Evolutionary conservation across 2,113 vertebrate genomes (phyloP).

Genomic region (Raja brachyura): DNA sequence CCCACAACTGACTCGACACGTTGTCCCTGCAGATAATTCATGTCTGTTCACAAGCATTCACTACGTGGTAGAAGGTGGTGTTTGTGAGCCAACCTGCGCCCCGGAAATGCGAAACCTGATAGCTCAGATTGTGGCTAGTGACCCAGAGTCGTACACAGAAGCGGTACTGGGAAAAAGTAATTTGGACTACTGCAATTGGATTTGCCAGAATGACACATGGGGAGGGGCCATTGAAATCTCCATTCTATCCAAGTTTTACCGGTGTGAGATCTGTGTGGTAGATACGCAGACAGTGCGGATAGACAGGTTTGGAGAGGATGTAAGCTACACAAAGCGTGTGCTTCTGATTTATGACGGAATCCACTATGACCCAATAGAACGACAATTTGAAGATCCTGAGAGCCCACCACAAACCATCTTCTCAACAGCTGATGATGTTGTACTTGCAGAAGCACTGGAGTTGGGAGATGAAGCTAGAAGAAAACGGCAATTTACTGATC

Average conservation of each 20-base stretch:
- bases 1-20: conserved; percentile 66
- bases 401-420: conserved; percentile 86
- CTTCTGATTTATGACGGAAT: conserved; percentile 94
- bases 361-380: conserved; percentile 90
- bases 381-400: conserved; percentile 60
- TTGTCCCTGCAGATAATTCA: conserved; percentile 91
- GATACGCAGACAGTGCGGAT: conserved; percentile 92
- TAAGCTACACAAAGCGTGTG: conserved; percentile 79
- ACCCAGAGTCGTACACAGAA: conserved; percentile 78
- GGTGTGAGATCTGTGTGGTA: conserved; percentile 94
- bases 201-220: conserved; percentile 83
- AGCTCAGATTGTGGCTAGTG: conserved; percentile 82
- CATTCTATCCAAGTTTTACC: conserved; percentile 90
- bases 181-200: conserved; percentile 88
- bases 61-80: conserved; percentile 87
- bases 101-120: conserved; percentile 89
- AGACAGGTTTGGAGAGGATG: conserved; percentile 92
- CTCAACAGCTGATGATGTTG: conserved; percentile 74
- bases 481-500: conserved; percentile 89
- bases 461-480: conserved; percentile 84
- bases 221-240: conserved; percentile 96
- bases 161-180: conserved; percentile 88
- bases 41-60: conserved; percentile 94
- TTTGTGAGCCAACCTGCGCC: conserved; percentile 75
- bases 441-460: conserved; percentile 85